Conservation (phyloP, 2,888 invertebrate species). For the Apoderus coryli region DNA sequence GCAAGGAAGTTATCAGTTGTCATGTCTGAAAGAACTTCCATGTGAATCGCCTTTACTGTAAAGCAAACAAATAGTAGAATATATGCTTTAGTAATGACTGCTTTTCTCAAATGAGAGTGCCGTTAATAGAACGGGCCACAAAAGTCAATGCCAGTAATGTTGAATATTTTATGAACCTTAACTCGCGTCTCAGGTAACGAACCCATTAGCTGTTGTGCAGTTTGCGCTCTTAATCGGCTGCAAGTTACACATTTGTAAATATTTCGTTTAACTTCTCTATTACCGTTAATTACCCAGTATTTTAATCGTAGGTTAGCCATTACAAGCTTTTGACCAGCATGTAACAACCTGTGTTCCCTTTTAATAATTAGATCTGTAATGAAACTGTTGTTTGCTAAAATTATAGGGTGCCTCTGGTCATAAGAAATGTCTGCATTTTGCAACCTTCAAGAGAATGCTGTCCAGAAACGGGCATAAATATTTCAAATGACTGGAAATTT, state of each 20-base stretch:
- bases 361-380: constrained; percentile 12
- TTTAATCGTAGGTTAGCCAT: constrained; percentile 9
- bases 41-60: constrained; percentile 11
- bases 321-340: constrained; percentile 13
- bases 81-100: constrained; percentile 7
- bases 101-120: constrained; percentile 9
- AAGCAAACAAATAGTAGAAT: constrained; percentile 13
- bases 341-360: constrained; percentile 11
- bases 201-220: constrained; percentile 12
- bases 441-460: constrained; percentile 10
- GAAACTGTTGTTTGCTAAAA: constrained; percentile 11
- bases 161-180: constrained; percentile 7
- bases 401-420: constrained; percentile 14
- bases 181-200: constrained; percentile 12
- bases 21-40: constrained; percentile 12
- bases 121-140: constrained; percentile 9
- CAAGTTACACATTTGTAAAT: constrained; percentile 12
- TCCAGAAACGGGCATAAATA: constrained; percentile 10
- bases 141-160: constrained; percentile 10
- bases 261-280: constrained; percentile 11
- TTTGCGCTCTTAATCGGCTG: constrained; percentile 8
- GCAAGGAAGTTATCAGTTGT: constrained; percentile 12
- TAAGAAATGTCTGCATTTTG: constrained; percentile 10
- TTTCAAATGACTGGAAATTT: no score
- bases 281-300: constrained; percentile 14